Percentiles rank a stretch among this genome's conserved stretches.
Conservation (phyloP, 2,888 invertebrate species). For the Chloromyia formosa region DNA sequence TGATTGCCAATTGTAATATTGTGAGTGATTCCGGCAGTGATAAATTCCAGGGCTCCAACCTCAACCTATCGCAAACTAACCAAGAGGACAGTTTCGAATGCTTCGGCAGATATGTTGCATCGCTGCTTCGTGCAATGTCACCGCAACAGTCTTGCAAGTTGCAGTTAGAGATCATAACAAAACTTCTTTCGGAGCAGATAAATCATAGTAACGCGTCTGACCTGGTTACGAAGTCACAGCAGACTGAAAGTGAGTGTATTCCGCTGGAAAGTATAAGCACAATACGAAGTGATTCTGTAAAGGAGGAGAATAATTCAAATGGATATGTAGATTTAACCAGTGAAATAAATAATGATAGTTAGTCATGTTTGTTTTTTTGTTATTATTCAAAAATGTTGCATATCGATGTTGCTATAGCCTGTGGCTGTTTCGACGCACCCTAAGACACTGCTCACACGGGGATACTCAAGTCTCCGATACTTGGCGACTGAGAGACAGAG, state of each 20-base stretch:
- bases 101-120: slow-evolving; percentile 33
- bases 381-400: no score
- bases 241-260: neutral
- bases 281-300: slow-evolving; percentile 8
- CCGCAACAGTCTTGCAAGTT: neutral
- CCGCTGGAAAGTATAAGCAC: neutral
- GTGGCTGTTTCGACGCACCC: no score
- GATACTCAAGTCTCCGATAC: no score
- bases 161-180: slow-evolving; percentile 27
- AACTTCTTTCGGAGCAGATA: slow-evolving; percentile 7
- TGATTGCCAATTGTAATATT: neutral
- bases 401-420: no score
- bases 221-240: neutral
- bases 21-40: slow-evolving; percentile 5
- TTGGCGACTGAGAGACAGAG: no score
- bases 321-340: slow-evolving; percentile 27
- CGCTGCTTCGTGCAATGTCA: slow-evolving; percentile 23
- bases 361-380: neutral
- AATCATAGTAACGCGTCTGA: neutral
- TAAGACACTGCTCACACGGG: no score
- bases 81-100: slow-evolving; percentile 35
- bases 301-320: neutral
- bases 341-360: slow-evolving; percentile 39
- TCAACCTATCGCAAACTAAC: neutral
- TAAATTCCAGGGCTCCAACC: neutral